Evolutionary conservation across 1,140 invertebrate species (phyloP).

Genomic region (Anthonomus grandis): DNA sequence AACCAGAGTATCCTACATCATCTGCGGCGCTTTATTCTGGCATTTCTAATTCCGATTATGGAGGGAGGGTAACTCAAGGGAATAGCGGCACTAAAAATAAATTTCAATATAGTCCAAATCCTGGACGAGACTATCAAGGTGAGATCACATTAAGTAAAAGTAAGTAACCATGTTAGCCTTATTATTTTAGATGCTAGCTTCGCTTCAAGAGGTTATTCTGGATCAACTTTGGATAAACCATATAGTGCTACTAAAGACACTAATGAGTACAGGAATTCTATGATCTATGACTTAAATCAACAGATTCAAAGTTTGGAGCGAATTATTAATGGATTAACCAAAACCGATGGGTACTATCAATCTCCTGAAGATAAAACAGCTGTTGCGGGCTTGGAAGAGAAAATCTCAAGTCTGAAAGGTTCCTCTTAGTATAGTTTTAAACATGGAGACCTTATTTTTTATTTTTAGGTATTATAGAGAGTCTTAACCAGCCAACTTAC

Average conservation of each 20-base stretch:
- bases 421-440: not conserved
- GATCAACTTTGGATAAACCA: slow-evolving; percentile 25
- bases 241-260: slow-evolving; percentile 9
- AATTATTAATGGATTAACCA: slow-evolving; percentile 31
- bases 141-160: not conserved
- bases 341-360: slow-evolving; percentile 28
- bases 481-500: slow-evolving; percentile 25
- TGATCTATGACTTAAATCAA: slow-evolving; percentile 29
- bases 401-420: slow-evolving; percentile 38
- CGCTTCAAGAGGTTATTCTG: slow-evolving; percentile 15
- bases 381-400: slow-evolving; percentile 33
- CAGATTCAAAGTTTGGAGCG: slow-evolving; percentile 39
- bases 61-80: not conserved
- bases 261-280: slow-evolving; percentile 16
- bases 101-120: not conserved
- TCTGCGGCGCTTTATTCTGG: no score
- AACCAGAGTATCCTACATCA: no score
- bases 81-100: not conserved
- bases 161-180: not conserved
- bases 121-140: not conserved
- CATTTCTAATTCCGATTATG: slow-evolving; percentile 1
- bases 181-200: slow-evolving; percentile 2
- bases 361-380: slow-evolving; percentile 34
- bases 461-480: slow-evolving; percentile 30
- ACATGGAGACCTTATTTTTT: no score